Evolutionary conservation across 1,140 invertebrate species (phyloP).

Genomic region (Cataglyphis hispanica): DNA sequence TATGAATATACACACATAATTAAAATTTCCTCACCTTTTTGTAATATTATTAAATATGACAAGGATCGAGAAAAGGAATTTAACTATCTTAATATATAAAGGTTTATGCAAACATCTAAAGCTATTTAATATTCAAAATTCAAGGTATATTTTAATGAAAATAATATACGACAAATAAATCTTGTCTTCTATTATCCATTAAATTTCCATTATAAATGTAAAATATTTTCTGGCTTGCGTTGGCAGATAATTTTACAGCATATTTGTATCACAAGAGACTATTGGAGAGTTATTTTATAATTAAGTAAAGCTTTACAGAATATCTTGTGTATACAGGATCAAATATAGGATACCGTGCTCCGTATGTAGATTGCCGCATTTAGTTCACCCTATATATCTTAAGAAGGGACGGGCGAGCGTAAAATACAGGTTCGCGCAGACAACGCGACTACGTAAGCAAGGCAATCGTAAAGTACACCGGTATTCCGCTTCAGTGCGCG

Average conservation of each 20-base stretch:
- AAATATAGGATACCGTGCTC: conserved; percentile 9
- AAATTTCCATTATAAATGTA: background rate
- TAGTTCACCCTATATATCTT: conserved; percentile 31
- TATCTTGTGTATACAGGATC: background rate
- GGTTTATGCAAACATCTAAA: background rate
- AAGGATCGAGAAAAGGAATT: background rate
- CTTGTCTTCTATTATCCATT: background rate
- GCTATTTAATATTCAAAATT: background rate
- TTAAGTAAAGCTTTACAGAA: background rate
- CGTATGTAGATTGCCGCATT: conserved; percentile 27
- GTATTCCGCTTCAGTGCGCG: conserved; percentile 27
- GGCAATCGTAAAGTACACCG: conserved; percentile 12
- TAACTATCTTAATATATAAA: background rate
- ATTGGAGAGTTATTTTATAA: background rate
- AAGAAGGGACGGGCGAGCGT: conserved; percentile 25
- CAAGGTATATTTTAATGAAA: too few relatives aligned
- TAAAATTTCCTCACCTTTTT: background rate
- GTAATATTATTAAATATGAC: conserved; percentile 1
- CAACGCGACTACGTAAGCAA: conserved; percentile 1
- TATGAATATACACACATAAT: background rate
- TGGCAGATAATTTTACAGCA: background rate
- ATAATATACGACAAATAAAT: background rate
- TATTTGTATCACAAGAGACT: background rate
- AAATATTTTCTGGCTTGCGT: conserved; percentile 1
- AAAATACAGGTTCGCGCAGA: conserved; percentile 37